Percentiles rank a stretch among this genome's conserved stretches.
These are phyloP conservation scores for Pachypeltis micranthus DNA, from an alignment of 1,140 invertebrate genomes.

Conservation along the genomic window DNA sequence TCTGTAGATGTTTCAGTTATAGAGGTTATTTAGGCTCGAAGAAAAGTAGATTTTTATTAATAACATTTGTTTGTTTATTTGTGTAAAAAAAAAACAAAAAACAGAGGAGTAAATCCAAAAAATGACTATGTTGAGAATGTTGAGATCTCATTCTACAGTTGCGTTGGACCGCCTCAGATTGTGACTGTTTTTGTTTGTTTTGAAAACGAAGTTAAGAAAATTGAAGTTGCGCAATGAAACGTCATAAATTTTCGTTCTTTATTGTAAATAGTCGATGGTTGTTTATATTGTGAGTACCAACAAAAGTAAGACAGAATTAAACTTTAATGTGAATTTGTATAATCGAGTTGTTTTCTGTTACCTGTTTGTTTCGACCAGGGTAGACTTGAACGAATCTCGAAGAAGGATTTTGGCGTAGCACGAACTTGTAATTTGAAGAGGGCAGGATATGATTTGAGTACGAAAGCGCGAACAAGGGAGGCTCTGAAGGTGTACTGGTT, in stretches of 20 bases:
- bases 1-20: neutral
- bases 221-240: neutral
- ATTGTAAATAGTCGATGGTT: conserved; percentile 28
- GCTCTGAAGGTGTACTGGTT: no score
- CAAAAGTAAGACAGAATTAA: conserved; percentile 23
- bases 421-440: no score
- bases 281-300: conserved; percentile 29
- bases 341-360: neutral
- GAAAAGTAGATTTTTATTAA: neutral
- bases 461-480: no score
- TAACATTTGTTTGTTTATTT: neutral
- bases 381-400: no score
- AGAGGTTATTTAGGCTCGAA: conserved; percentile 1
- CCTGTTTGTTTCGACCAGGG: no score
- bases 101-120: neutral
- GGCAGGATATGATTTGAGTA: no score
- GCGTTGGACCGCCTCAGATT: neutral
- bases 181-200: neutral
- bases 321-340: conserved; percentile 8
- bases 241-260: neutral
- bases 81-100: neutral
- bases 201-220: neutral
- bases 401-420: no score
- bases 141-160: neutral
- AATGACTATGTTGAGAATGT: neutral